Evolutionary conservation across 2,888 invertebrate genomes (phyloP), one percentile per base, ranked within the genome.

Genomic region (Apoderus coryli): DNA sequence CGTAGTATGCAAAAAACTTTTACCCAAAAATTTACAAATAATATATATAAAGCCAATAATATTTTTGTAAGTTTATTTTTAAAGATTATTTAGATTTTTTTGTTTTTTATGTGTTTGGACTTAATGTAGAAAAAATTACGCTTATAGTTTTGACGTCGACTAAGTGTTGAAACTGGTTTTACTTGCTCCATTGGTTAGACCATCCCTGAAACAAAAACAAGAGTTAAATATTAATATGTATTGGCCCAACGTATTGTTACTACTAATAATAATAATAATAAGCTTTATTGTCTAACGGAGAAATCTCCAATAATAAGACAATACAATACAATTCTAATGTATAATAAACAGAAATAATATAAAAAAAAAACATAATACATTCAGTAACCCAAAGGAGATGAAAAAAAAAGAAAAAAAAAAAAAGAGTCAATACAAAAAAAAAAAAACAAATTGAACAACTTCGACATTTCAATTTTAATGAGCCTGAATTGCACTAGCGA

Each of bases 121-220:
- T 52, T 49, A 46, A 44, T 41, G 42, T 4, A 19, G n/a, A 35
- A 33, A 37, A 43, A 44, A 44, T 43, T 47, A 48, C 50, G 52
- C 52, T 53, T 52, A 53, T 51, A 52, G 51, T 52, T 51, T 43
- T 19, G 6, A n/a, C n/a, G n/a, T 19, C 19, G 19, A 19, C 6
- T 7, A 19, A 19, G 6, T n/a, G 7, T 7, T 7, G 6, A n/a
- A 6, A 6, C 7, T 39, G 33, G 31, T 34, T 31, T 46, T 54
- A 54, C 45, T 52, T 53, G 44, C 60, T 61, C 67, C 66, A 67
- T 50, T 66, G 53, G 43, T 48, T 63, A 46, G 48, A 60, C 67
- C 67, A 67, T 42, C 63, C 63, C 65, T 67, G 49, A 53, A 38
- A 42, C 36, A 48, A 49, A 42, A 45, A 40, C 29, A 37, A 36